Conservation (phyloP, 2,888 invertebrate species). For the Cheiracanthium punctorium region DNA sequence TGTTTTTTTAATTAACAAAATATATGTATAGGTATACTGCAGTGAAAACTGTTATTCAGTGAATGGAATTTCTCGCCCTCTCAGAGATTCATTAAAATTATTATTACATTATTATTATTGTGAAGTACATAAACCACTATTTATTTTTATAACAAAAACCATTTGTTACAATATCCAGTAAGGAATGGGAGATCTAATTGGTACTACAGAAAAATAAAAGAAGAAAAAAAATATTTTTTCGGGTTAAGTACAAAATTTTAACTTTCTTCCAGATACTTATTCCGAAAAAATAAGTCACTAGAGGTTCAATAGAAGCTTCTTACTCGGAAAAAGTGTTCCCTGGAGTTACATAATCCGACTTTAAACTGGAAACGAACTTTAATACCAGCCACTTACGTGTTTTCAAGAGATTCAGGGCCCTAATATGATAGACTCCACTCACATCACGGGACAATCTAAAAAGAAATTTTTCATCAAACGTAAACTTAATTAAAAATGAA, state of each 20-base stretch:
- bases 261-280: background rate
- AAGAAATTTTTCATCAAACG: slow-evolving; percentile 18
- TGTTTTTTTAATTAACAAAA: too few species aligned
- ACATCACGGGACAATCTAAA: slow-evolving; percentile 8
- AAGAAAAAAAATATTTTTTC: too few species aligned
- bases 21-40: too few species aligned
- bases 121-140: too few species aligned
- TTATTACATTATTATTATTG: too few species aligned
- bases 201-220: too few species aligned
- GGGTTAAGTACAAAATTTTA: background rate
- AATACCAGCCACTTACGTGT: slow-evolving; percentile 1
- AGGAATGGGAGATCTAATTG: too few species aligned
- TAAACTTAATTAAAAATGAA: slow-evolving; percentile 36
- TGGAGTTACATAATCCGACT: background rate
- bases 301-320: background rate
- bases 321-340: background rate
- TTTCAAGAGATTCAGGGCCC: background rate
- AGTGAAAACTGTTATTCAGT: too few species aligned
- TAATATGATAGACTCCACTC: background rate
- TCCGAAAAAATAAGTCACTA: background rate
- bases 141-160: too few species aligned
- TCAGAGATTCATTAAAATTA: too few species aligned
- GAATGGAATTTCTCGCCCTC: too few species aligned
- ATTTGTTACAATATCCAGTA: too few species aligned
- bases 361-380: background rate